Conservation (phyloP, 2,888 invertebrate species). For the Lithosia quadra region DNA sequence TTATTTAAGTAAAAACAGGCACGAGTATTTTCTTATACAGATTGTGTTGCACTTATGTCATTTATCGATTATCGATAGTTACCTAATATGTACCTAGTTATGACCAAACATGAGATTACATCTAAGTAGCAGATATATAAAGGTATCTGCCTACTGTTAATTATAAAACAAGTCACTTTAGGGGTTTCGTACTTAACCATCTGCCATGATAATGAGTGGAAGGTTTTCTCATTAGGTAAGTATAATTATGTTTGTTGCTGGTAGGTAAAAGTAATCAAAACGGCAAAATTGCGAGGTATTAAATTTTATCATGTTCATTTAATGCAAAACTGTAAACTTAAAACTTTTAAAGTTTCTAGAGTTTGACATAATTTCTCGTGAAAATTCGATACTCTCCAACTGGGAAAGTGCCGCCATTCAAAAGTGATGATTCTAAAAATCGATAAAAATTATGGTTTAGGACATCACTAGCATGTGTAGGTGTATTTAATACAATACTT, state of each 20-base stretch:
- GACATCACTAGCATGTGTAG: background rate
- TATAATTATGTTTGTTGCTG: background rate
- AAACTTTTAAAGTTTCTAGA: too few species aligned
- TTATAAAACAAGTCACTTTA: conserved; percentile 4
- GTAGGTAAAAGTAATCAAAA: background rate
- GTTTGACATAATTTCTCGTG: too few species aligned
- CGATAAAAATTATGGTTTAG: background rate
- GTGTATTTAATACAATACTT: background rate
- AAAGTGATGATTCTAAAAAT: background rate
- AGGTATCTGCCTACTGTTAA: background rate
- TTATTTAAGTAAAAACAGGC: too few species aligned
- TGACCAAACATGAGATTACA: background rate
- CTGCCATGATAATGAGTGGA: background rate
- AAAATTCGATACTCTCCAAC: too few species aligned
- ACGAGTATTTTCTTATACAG: background rate
- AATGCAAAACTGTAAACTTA: too few species aligned
- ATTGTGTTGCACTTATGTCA: background rate
- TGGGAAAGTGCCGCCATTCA: too few species aligned
- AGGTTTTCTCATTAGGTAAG: too few species aligned
- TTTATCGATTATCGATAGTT: conserved; percentile 3
- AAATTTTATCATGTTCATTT: background rate
- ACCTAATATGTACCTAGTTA: background rate
- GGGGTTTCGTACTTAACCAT: background rate
- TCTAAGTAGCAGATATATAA: background rate
- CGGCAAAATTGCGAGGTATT: background rate